phyloP scores from a whole-genome alignment of 2,797 vertebrate genomes.

The Xenentodon cancila region DNA sequence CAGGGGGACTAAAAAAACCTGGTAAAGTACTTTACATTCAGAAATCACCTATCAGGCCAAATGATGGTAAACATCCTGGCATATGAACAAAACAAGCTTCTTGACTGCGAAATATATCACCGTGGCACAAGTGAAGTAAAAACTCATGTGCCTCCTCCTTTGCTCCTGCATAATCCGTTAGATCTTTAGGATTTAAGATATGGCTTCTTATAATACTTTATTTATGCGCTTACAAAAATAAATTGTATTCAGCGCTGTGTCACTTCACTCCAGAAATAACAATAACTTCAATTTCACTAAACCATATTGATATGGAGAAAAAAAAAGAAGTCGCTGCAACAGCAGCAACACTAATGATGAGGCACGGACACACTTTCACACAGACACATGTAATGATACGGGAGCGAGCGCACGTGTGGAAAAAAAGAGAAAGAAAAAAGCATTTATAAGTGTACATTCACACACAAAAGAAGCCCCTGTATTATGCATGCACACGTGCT shows the following conservation, averaged over 20 bases:
- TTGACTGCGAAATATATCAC: not conserved
- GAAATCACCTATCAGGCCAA: conserved; percentile 4
- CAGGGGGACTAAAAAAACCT: conserved; percentile 1
- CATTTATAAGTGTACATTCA: conserved; percentile 34
- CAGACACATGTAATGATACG: conserved; percentile 7
- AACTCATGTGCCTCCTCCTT: not conserved
- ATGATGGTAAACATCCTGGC: conserved; percentile 5
- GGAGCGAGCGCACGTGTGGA: conserved; percentile 9
- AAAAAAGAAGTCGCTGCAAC: conserved; percentile 28
- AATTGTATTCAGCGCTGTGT: conserved; percentile 17
- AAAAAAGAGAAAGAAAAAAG: not conserved
- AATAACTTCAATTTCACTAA: conserved; percentile 14
- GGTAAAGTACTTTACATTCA: not conserved
- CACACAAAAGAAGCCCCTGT: conserved; percentile 32
- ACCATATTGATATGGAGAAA: conserved; percentile 18
- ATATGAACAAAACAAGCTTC: not conserved
- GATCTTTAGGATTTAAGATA: not conserved
- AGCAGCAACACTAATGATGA: conserved; percentile 32
- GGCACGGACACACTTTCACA: conserved; percentile 25
- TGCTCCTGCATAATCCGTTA: not conserved
- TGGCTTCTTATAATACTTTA: conserved; percentile 3
- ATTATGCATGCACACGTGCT: conserved; percentile 63
- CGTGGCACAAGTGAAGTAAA: conserved; percentile 1
- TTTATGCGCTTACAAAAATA: not conserved
- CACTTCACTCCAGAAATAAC: conserved; percentile 23